Conservation (phyloP, 2,888 invertebrate genomes). For the Ophion costatus region DNA sequence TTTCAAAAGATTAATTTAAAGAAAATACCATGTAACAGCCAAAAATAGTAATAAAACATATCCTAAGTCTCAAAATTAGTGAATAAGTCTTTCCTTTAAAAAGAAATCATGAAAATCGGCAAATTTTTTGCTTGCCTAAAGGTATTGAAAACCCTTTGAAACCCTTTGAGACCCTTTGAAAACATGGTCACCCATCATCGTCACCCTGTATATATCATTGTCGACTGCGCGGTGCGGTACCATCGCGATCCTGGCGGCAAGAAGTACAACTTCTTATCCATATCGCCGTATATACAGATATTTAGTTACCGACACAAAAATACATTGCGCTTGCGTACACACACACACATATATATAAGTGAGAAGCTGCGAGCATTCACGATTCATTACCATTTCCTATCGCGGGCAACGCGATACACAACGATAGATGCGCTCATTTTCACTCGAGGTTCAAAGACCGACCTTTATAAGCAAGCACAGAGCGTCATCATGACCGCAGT, state of each 20-base stretch:
- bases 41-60: no score
- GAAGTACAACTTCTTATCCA: background rate
- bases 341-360: slow-evolving; percentile 11
- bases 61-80: no score
- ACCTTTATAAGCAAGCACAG: slow-evolving; percentile 62
- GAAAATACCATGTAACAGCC: no score
- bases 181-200: no score
- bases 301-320: background rate
- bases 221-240: no score
- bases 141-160: no score
- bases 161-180: no score
- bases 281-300: background rate
- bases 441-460: slow-evolving; percentile 70
- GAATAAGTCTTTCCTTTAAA: no score
- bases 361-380: slow-evolving; percentile 63
- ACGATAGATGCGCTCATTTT: slow-evolving; percentile 70
- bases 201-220: no score
- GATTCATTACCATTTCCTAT: slow-evolving; percentile 67
- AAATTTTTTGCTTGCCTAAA: no score
- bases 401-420: slow-evolving; percentile 55
- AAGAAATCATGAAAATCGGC: no score
- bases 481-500: slow-evolving; percentile 53
- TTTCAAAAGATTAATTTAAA: no score
- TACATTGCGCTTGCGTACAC: slow-evolving; percentile 4
- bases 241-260: slow-evolving; percentile 10